A percentile compares a stretch with the other conserved stretches of the same genome.
These are phyloP conservation scores for Mareca strepera DNA, from an alignment of 2,797 vertebrate species.

Conservation along the genomic window DNA sequence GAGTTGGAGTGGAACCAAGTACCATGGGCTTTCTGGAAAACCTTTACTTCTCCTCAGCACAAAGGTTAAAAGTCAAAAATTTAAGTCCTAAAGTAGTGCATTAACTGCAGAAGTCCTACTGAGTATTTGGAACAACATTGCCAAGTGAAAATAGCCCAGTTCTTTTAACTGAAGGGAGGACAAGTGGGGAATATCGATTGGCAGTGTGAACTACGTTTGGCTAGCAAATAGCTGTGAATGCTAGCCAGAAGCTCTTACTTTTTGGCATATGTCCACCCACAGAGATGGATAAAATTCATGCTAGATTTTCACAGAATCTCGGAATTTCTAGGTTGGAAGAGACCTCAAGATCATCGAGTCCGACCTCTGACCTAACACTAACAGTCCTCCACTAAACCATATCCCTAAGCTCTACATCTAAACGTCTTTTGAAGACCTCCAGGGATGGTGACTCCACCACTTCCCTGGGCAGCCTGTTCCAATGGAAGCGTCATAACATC, in stretches of 20 bases:
- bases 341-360: too few relatives aligned
- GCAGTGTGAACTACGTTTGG: not conserved
- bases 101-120: not conserved
- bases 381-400: too few relatives aligned
- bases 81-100: not conserved
- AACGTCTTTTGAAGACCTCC: too few relatives aligned
- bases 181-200: not conserved
- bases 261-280: not conserved
- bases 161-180: not conserved
- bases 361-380: too few relatives aligned
- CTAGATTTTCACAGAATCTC: not conserved
- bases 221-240: not conserved
- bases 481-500: not conserved
- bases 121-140: not conserved
- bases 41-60: not conserved
- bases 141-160: not conserved
- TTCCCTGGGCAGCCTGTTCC: too few relatives aligned
- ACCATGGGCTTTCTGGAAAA: not conserved
- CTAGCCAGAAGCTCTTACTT: not conserved
- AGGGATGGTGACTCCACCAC: too few relatives aligned
- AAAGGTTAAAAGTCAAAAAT: not conserved
- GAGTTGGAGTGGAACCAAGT: not conserved
- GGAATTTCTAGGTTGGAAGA: too few relatives aligned
- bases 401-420: too few relatives aligned
- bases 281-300: not conserved